Conservation (phyloP, 2,113 vertebrate species). For the Cheirogaleus medius region DNA sequence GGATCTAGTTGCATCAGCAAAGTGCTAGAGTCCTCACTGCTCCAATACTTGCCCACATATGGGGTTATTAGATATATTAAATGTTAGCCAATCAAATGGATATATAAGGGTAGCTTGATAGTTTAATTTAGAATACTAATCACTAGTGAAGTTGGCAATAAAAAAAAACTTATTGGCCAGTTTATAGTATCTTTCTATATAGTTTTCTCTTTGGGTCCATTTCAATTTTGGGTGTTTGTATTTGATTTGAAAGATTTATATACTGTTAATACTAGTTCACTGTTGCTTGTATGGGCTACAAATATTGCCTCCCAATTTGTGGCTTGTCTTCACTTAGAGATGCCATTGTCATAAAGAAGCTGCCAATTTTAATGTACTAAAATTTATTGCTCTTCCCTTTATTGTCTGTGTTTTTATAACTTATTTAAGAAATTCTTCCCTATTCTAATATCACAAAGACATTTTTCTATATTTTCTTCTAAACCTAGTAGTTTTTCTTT, state of each 20-base stretch:
- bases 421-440: neutral
- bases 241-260: neutral
- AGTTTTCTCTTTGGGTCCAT: neutral
- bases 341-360: neutral
- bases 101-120: neutral
- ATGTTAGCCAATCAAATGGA: neutral
- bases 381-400: neutral
- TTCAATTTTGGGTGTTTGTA: neutral
- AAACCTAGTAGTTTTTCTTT: neutral
- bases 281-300: neutral
- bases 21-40: neutral
- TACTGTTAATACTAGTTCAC: neutral
- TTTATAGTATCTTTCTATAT: neutral
- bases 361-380: neutral
- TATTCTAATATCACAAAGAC: neutral
- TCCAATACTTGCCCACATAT: neutral
- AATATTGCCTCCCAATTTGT: neutral
- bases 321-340: neutral
- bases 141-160: neutral
- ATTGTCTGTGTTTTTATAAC: neutral
- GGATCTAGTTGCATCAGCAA: neutral
- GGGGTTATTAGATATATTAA: neutral
- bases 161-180: neutral
- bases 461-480: neutral
- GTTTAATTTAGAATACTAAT: neutral